Evolutionary conservation across 2,888 invertebrate genomes (phyloP).

Genomic region (Altica lythri): DNA sequence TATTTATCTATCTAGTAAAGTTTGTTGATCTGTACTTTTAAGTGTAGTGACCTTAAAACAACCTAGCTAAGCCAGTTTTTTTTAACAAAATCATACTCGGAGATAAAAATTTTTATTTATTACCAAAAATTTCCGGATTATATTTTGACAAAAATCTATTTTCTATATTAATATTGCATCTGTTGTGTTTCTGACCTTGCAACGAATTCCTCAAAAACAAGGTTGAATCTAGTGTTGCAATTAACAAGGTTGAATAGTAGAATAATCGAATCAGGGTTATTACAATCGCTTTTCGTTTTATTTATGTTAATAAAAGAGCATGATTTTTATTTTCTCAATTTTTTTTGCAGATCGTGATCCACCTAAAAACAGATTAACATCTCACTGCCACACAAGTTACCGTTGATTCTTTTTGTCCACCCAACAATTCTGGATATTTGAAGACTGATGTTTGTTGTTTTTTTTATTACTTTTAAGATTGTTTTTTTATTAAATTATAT

Average conservation of each 20-base stretch:
- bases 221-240: conserved; percentile 38
- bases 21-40: conserved; percentile 35
- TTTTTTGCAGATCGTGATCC: conserved; percentile 50
- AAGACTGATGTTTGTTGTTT: conserved; percentile 58
- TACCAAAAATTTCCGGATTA: no score
- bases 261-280: conserved; percentile 42
- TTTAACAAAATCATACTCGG: no score
- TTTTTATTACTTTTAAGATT: conserved; percentile 55
- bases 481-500: conserved; percentile 59
- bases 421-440: conserved; percentile 54
- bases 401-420: conserved; percentile 53
- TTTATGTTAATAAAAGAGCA: conserved; percentile 24
- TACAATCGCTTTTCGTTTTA: conserved; percentile 39
- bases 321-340: conserved; percentile 28
- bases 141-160: conserved; percentile 26
- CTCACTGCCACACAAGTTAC: conserved; percentile 59
- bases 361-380: conserved; percentile 40
- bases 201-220: conserved; percentile 35
- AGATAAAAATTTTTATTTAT: no score
- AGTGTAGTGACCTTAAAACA: conserved; percentile 33
- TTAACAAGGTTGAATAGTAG: conserved; percentile 23
- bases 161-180: conserved; percentile 29
- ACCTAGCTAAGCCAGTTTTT: conserved; percentile 34
- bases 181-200: conserved; percentile 28
- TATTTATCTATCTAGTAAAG: conserved; percentile 31